These are phyloP conservation scores for Vollenhovia emeryi DNA, from an alignment of 1,140 invertebrate species.

Conservation along the genomic window DNA sequence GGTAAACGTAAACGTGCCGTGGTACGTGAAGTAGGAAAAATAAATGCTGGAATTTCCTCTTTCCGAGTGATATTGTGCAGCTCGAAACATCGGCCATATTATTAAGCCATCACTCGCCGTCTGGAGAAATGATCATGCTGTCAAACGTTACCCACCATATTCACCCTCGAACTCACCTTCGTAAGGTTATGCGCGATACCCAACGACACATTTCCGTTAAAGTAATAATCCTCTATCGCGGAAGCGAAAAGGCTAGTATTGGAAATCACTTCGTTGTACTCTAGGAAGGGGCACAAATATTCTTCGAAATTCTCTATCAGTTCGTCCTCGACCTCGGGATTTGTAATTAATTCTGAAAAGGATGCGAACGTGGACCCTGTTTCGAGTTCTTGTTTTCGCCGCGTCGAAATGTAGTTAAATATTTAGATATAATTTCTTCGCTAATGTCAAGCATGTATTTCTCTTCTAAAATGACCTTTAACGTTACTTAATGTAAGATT, in stretches of 20 bases:
- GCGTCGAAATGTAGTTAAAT: neutral
- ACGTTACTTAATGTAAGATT: constrained; percentile 2
- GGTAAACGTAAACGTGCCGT: constrained; percentile 74
- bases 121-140: constrained; percentile 61
- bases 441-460: neutral
- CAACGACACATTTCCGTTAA: constrained; percentile 32
- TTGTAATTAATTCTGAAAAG: constrained; percentile 17
- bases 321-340: neutral
- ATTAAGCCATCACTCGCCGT: constrained; percentile 62
- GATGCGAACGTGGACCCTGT: neutral
- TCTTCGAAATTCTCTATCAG: constrained; percentile 56
- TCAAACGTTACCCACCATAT: neutral
- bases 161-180: constrained; percentile 24
- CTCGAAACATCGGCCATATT: constrained; percentile 69
- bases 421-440: constrained; percentile 15
- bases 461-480: neutral
- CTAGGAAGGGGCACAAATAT: neutral
- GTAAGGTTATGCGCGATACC: constrained; percentile 52
- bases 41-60: constrained; percentile 74
- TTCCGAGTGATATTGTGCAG: constrained; percentile 59
- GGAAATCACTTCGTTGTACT: constrained; percentile 30
- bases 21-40: constrained; percentile 76
- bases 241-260: constrained; percentile 56
- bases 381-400: neutral
- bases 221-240: constrained; percentile 73